These are phyloP conservation scores for Merodon equestris DNA, from an alignment of 2,888 invertebrate genomes.

Conservation along the genomic window DNA sequence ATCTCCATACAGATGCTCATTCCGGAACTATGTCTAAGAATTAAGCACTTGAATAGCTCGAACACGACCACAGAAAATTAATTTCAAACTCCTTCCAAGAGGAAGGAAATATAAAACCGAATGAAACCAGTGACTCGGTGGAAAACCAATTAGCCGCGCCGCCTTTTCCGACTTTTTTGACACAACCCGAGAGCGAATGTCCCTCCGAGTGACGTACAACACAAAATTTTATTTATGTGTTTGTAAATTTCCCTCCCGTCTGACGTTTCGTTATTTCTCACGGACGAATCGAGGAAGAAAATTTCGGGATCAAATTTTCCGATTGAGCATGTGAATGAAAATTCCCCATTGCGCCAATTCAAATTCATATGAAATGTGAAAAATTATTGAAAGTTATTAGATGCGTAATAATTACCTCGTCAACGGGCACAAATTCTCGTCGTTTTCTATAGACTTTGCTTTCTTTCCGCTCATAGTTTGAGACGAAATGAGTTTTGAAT, in stretches of 20 bases:
- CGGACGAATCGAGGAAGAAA: slow-evolving; percentile 14
- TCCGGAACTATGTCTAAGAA: not conserved
- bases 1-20: too few species aligned
- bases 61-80: not conserved
- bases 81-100: too few species aligned
- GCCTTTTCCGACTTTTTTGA: slow-evolving; percentile 66
- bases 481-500: slow-evolving; percentile 31
- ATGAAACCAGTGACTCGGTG: slow-evolving; percentile 13
- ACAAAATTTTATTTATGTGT: not conserved
- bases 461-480: slow-evolving; percentile 75
- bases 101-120: too few species aligned
- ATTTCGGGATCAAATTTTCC: slow-evolving; percentile 31
- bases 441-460: slow-evolving; percentile 73
- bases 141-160: slow-evolving; percentile 30
- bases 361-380: slow-evolving; percentile 5
- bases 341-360: slow-evolving; percentile 34
- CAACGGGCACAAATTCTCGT: slow-evolving; percentile 77
- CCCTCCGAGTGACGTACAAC: slow-evolving; percentile 45
- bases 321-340: not conserved
- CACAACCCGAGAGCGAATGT: slow-evolving; percentile 28
- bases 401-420: slow-evolving; percentile 72
- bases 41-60: not conserved
- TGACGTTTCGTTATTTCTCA: not conserved
- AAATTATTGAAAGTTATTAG: not conserved
- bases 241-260: slow-evolving; percentile 42